phyloP scores from a whole-genome alignment of 2,888 invertebrate genomes.

The Nebria salina region DNA sequence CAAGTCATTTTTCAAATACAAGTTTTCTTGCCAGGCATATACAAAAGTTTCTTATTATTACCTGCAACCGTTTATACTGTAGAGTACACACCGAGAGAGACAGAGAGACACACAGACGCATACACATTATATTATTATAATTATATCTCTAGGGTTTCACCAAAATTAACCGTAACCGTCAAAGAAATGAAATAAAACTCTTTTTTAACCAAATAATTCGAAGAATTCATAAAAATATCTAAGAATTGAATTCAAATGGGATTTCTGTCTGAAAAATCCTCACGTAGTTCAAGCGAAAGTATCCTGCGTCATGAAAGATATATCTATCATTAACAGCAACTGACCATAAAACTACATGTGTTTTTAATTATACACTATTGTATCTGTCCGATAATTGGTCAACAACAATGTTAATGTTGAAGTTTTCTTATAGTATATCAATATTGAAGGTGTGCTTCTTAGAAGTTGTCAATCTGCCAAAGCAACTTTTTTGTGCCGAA shows the following conservation, averaged over 20 bases:
- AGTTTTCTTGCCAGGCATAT: no score
- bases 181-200: no score
- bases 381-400: not conserved
- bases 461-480: not conserved
- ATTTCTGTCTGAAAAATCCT: not conserved
- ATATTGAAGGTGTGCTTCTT: not conserved
- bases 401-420: not conserved
- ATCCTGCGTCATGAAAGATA: slow-evolving; percentile 30
- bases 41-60: no score
- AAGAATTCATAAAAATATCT: not conserved
- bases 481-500: slow-evolving; percentile 17
- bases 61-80: no score
- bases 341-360: not conserved
- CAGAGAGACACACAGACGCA: no score
- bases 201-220: not conserved
- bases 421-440: not conserved
- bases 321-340: not conserved
- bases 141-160: no score
- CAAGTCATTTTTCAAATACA: no score
- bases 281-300: slow-evolving; percentile 4
- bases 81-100: no score
- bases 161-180: no score
- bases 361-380: not conserved
- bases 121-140: no score
- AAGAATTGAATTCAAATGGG: not conserved